These are phyloP conservation scores for Hipparchia semele DNA, from an alignment of 2,888 invertebrate genomes.

Conservation along the genomic window DNA sequence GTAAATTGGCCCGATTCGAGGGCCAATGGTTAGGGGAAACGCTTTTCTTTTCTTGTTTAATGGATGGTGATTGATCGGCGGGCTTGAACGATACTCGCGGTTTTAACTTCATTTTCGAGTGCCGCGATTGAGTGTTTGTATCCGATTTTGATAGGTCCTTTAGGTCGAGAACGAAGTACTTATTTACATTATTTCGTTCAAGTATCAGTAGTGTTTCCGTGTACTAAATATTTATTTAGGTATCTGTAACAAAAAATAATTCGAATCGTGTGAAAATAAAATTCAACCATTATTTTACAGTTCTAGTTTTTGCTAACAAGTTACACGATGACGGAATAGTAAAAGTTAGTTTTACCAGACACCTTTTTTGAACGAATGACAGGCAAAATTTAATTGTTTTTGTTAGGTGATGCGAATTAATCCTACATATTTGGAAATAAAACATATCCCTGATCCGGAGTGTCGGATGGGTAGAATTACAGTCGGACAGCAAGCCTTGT, in stretches of 20 bases:
- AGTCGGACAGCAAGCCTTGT: constrained; percentile 77
- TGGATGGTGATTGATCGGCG: constrained; percentile 83
- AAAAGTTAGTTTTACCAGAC: constrained; percentile 3
- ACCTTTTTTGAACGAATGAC: background rate
- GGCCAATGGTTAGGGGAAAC: constrained; percentile 81
- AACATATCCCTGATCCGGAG: constrained; percentile 55
- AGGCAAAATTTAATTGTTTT: constrained; percentile 17
- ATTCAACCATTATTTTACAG: background rate
- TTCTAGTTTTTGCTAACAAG: constrained; percentile 1
- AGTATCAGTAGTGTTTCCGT: background rate
- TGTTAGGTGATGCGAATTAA: constrained; percentile 58
- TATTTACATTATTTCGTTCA: background rate
- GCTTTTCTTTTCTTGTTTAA: constrained; percentile 83
- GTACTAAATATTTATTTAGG: background rate
- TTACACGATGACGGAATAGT: background rate
- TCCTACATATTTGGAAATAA: constrained; percentile 64
- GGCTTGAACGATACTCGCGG: constrained; percentile 76
- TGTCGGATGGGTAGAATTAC: constrained; percentile 75
- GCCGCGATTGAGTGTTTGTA: constrained; percentile 66
- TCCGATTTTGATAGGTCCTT: constrained; percentile 48
- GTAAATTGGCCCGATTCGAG: constrained; percentile 82
- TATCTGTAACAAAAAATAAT: background rate
- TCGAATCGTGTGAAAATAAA: constrained; percentile 29
- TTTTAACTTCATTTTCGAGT: constrained; percentile 77
- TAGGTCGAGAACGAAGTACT: constrained; percentile 10